Evolutionary conservation across 2,113 vertebrate species (phyloP).

Genomic region (Gambusia affinis): DNA sequence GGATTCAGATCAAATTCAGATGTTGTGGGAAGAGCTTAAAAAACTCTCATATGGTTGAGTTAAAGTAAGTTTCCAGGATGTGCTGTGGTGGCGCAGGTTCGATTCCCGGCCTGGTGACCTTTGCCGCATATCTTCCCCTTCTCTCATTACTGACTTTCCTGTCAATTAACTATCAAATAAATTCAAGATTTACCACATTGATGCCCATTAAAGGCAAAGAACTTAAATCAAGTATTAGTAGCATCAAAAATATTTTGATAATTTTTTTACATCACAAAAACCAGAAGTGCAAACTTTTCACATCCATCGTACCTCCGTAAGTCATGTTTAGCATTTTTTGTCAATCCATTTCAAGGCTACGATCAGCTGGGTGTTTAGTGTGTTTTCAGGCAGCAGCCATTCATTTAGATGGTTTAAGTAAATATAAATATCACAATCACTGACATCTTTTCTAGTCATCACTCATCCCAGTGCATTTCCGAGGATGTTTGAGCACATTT

Average conservation of each 20-base stretch:
- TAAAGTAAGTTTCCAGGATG: background rate
- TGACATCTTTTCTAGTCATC: constrained; percentile 73
- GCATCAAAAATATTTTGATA: background rate
- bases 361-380: constrained; percentile 4
- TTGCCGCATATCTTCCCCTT: too few species aligned
- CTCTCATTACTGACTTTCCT: too few species aligned
- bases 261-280: background rate
- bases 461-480: constrained; percentile 76
- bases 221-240: too few species aligned
- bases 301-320: background rate
- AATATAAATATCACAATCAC: constrained; percentile 61
- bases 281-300: background rate
- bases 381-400: constrained; percentile 29
- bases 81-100: too few species aligned
- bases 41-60: background rate
- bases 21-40: background rate
- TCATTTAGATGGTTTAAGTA: constrained; percentile 31
- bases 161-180: too few species aligned
- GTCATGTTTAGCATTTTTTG: constrained; percentile 13
- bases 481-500: constrained; percentile 51
- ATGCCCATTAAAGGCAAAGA: too few species aligned
- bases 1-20: too few species aligned
- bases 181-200: too few species aligned
- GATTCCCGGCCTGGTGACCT: too few species aligned
- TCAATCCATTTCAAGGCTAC: constrained; percentile 10